Evolutionary conservation across 1,140 invertebrate species (phyloP).

Genomic region (Halesus radiatus): DNA sequence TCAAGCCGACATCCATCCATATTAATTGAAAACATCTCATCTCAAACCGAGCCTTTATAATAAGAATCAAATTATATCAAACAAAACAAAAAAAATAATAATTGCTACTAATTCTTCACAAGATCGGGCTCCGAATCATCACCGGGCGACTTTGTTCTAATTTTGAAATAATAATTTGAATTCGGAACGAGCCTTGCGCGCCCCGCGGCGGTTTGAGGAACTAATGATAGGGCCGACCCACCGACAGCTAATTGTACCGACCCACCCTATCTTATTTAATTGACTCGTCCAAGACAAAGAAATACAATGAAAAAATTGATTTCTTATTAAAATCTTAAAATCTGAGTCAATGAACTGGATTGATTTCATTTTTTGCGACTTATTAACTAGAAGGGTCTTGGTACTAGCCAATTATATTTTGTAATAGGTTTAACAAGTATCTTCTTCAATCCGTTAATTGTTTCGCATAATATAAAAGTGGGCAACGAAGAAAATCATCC

Average conservation of each 20-base stretch:
- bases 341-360: not conserved
- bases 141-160: conserved; percentile 41
- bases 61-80: conserved; percentile 40
- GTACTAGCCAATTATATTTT: too few relatives aligned
- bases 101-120: conserved; percentile 39
- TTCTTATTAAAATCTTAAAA: not conserved
- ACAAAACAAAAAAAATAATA: conserved; percentile 36
- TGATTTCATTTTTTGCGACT: not conserved
- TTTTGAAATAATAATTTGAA: conserved; percentile 53
- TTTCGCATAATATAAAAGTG: too few relatives aligned
- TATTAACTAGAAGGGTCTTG: too few relatives aligned
- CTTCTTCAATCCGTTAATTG: too few relatives aligned
- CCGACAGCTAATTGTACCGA: conserved; percentile 52
- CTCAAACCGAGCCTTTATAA: conserved; percentile 15
- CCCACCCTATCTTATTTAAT: conserved; percentile 49
- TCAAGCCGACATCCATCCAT: not conserved
- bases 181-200: conserved; percentile 47
- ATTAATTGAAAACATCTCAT: conserved; percentile 32
- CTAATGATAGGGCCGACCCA: conserved; percentile 53
- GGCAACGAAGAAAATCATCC: too few relatives aligned
- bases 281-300: conserved; percentile 44
- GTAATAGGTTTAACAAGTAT: too few relatives aligned
- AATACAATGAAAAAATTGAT: not conserved
- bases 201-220: conserved; percentile 40
- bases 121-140: conserved; percentile 34